phyloP scores from a whole-genome alignment of 2,113 vertebrate species.

The Leuciscus idus region DNA sequence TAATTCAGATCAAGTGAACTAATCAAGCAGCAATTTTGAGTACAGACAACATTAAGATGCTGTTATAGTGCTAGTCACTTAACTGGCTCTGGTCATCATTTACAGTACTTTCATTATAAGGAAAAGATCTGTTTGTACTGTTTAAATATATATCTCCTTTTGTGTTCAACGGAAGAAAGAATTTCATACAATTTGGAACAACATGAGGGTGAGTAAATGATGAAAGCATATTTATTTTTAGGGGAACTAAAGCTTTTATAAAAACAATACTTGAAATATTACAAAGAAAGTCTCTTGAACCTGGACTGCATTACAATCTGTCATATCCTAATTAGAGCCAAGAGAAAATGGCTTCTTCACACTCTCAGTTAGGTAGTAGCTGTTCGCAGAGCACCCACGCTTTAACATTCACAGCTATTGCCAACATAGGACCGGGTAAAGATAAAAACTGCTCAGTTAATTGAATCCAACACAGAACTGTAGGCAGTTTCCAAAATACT shows the following conservation, averaged over 20 bases:
- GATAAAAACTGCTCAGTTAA: constrained; percentile 40
- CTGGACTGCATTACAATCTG: constrained; percentile 32
- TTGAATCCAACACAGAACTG: constrained; percentile 20
- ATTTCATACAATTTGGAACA: not conserved
- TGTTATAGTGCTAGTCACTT: not conserved
- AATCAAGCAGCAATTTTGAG: not conserved
- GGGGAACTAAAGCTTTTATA: not conserved
- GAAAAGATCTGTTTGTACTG: not conserved
- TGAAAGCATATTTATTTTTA: not conserved
- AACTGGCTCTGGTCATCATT: not conserved
- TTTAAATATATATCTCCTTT: not conserved
- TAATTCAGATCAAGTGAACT: not conserved
- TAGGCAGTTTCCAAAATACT: not conserved
- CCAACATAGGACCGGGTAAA: constrained; percentile 26
- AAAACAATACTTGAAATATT: constrained; percentile 1
- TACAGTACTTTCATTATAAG: not conserved
- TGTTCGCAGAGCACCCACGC: constrained; percentile 28
- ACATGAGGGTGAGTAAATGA: not conserved
- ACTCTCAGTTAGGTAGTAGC: constrained; percentile 38
- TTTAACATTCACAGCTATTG: constrained; percentile 22
- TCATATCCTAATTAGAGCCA: constrained; percentile 40
- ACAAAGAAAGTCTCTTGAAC: constrained; percentile 9
- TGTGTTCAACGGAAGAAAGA: not conserved
- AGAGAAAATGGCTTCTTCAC: constrained; percentile 33
- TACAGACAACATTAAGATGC: not conserved